A percentile compares a stretch with the other conserved stretches of the same genome.
These are phyloP conservation scores for Toxotes jaculatrix DNA, from an alignment of 2,113 vertebrate species.

Conservation along the genomic window DNA sequence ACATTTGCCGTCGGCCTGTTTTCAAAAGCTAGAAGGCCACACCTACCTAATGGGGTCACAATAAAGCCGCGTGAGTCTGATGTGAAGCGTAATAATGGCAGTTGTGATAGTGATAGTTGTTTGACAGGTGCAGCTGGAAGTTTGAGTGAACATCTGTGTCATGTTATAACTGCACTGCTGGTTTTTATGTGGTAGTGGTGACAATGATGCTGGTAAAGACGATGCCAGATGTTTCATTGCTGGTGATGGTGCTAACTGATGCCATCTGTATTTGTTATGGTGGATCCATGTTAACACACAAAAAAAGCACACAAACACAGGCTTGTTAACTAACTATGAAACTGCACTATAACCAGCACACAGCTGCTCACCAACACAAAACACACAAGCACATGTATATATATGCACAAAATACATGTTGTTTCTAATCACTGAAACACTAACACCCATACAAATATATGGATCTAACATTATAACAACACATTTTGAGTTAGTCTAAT, in stretches of 20 bases:
- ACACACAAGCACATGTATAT: neutral
- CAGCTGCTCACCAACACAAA: neutral
- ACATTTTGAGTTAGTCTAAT: neutral
- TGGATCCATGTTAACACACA: constrained; percentile 19
- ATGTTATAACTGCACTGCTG: constrained; percentile 32
- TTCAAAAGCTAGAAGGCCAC: neutral
- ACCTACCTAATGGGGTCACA: neutral
- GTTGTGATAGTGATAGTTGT: neutral
- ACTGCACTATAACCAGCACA: constrained; percentile 22
- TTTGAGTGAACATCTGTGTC: constrained; percentile 45
- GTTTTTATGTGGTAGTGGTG: constrained; percentile 36
- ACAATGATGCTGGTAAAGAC: constrained; percentile 30
- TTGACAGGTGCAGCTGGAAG: neutral
- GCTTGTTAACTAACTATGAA: constrained; percentile 23
- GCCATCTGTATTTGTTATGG: constrained; percentile 52
- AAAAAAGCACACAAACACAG: neutral
- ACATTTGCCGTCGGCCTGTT: neutral
- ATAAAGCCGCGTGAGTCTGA: neutral
- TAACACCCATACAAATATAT: neutral
- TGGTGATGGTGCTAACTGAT: constrained; percentile 41
- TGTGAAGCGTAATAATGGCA: neutral
- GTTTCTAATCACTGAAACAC: neutral
- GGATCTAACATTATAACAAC: neutral
- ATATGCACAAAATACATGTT: neutral
- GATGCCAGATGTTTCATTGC: constrained; percentile 49